These are phyloP conservation scores for Electrona antarctica DNA, from an alignment of 2,113 vertebrate species.

Conservation along the genomic window DNA sequence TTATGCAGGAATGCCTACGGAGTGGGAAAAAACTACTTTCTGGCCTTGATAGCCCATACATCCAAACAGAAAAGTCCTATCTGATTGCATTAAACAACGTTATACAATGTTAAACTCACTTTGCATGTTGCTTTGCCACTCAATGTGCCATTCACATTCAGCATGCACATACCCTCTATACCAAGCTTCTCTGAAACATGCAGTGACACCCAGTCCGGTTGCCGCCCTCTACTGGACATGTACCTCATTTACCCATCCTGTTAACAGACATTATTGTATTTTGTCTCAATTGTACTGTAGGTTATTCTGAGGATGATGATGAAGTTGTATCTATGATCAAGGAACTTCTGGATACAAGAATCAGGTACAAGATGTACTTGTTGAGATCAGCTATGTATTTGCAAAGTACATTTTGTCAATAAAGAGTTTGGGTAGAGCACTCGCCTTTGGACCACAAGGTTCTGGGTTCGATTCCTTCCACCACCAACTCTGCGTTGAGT, in stretches of 20 bases:
- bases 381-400: background rate
- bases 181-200: background rate
- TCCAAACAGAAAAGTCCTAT: too few species aligned
- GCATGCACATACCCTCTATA: too few species aligned
- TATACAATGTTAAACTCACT: too few species aligned
- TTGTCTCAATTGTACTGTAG: constrained; percentile 54
- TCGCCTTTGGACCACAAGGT: too few species aligned
- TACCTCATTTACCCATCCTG: background rate
- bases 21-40: too few species aligned
- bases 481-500: background rate
- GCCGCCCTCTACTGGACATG: background rate
- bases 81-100: too few species aligned
- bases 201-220: too few species aligned
- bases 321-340: constrained; percentile 84
- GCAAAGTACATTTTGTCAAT: background rate
- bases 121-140: too few species aligned
- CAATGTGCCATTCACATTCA: too few species aligned
- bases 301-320: constrained; percentile 80
- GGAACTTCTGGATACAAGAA: constrained; percentile 82
- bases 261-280: background rate
- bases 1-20: too few species aligned
- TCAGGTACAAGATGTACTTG: constrained; percentile 70
- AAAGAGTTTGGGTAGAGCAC: background rate
- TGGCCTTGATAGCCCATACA: too few species aligned
- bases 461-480: too few species aligned